These are phyloP conservation scores for Tachysurus vachellii DNA, from an alignment of 2,113 vertebrate species.

Conservation along the genomic window DNA sequence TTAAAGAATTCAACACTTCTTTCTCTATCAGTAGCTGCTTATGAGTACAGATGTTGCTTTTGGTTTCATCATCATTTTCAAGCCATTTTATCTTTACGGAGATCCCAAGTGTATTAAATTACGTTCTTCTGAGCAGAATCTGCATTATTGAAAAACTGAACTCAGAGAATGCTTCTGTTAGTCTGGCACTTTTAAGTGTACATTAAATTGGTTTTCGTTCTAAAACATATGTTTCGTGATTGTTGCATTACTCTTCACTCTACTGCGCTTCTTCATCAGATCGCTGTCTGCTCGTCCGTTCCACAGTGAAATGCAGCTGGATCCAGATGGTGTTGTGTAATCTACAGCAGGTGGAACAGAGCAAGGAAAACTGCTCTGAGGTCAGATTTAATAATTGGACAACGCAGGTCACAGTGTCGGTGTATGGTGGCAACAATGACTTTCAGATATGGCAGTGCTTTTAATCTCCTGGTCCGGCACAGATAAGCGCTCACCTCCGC, in stretches of 20 bases:
- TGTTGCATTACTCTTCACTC: conserved; percentile 2
- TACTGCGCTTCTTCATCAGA: not conserved
- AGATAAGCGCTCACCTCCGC: not conserved
- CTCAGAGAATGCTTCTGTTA: not conserved
- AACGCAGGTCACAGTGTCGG: conserved; percentile 22
- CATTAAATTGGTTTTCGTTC: not conserved
- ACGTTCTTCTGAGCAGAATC: not conserved
- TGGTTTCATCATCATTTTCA: conserved; percentile 50
- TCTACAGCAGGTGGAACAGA: conserved; percentile 17
- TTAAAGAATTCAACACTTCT: not conserved
- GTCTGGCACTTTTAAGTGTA: not conserved
- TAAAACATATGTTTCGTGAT: not conserved
- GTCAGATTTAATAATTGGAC: conserved; percentile 14
- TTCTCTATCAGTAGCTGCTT: not conserved
- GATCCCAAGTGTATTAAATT: not conserved
- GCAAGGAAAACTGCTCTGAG: not conserved
- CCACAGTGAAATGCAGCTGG: conserved; percentile 4
- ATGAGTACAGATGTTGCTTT: conserved; percentile 23
- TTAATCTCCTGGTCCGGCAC: not conserved
- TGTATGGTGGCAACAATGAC: conserved; percentile 1
- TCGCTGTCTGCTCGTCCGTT: not conserved
- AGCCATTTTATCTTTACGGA: not conserved
- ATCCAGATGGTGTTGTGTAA: conserved; percentile 20
- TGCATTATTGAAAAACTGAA: not conserved
- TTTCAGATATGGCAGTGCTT: not conserved